Percentiles rank a stretch among this genome's conserved stretches.
Conservation (phyloP, 2,797 vertebrate genomes). For the Centropyge bicolor region DNA sequence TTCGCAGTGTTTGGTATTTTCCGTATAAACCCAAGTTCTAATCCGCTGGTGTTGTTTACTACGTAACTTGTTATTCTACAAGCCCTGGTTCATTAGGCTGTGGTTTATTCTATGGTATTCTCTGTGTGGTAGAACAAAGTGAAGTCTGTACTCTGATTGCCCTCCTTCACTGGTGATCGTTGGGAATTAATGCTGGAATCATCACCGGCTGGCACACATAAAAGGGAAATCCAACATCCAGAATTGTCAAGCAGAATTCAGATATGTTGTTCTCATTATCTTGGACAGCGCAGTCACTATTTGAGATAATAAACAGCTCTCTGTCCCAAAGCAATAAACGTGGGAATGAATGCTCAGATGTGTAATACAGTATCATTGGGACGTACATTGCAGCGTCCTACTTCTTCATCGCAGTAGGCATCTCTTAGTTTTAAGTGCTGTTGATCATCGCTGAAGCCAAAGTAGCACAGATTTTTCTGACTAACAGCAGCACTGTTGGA, state of each 20-base stretch:
- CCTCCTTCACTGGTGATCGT: slow-evolving; percentile 67
- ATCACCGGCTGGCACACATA: slow-evolving; percentile 55
- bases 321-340: slow-evolving; percentile 68
- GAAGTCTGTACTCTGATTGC: slow-evolving; percentile 60
- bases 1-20: slow-evolving; percentile 27
- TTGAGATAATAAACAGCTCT: slow-evolving; percentile 64
- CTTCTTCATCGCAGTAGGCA: slow-evolving; percentile 22
- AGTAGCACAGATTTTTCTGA: slow-evolving; percentile 2
- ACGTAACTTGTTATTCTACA: slow-evolving; percentile 43
- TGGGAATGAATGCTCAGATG: slow-evolving; percentile 56
- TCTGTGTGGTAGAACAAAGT: slow-evolving; percentile 70
- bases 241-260: slow-evolving; percentile 57
- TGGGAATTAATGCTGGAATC: slow-evolving; percentile 66
- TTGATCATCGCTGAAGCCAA: background rate
- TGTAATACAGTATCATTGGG: slow-evolving; percentile 45
- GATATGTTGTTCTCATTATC: slow-evolving; percentile 68
- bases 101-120: slow-evolving; percentile 46
- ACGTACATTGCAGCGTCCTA: slow-evolving; percentile 22
- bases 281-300: slow-evolving; percentile 58
- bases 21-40: slow-evolving; percentile 24
- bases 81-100: slow-evolving; percentile 50
- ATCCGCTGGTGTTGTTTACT: slow-evolving; percentile 46
- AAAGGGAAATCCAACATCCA: slow-evolving; percentile 60
- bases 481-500: slow-evolving; percentile 10
- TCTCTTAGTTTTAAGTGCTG: slow-evolving; percentile 3